Base-by-base conservation (phyloP, 2,113 vertebrate genomes). In the Sinocyclocheilus rhinocerous region DNA sequence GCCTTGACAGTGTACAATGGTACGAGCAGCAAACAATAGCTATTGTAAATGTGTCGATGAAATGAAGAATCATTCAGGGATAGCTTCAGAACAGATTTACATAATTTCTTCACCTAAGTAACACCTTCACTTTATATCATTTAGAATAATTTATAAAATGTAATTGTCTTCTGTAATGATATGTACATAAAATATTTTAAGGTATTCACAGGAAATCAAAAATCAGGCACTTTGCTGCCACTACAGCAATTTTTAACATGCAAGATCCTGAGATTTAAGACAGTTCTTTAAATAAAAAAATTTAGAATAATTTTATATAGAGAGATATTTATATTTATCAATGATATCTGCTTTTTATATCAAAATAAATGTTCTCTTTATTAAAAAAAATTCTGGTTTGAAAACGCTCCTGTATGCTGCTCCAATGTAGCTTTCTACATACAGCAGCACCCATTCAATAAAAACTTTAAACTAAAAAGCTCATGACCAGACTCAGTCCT, bases 211-310 rank as follows among this genome's bases (percentile, higher is more conserved):
- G 93, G 93, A 94, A 94, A 93, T 95, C 26, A 55, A 84, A 29
- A 92, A 90, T 92, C 91, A 94, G 94, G 94, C 93, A 95, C 92
- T 92, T 93, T 89, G 92, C 91, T 92, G 94, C 88, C 83, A 65
- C 84, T 87, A 90, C 90, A 93, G 93, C 93, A 91, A 93, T 89
- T 93, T 88, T 93, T 91, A 91, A 91, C 91, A 88, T 76, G 88
- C 90, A 92, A 95, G 83, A 93, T 96, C 95, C 95, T 96, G 95
- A 96, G 95, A 94, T 94, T 94, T 94, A 94, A 95, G 93, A 95
- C 93, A 82, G 88, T 45, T 90, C 88, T 93, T 93, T 92, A 95
- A 95, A 95, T 95, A 95, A 93, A 39, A 42, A 93, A 95, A 94
- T 88, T 92, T 94, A 95, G 92, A 94, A 95, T 95, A 95, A 94